These are phyloP conservation scores for Corythucha ciliata DNA, from an alignment of 2,888 invertebrate species.

Conservation along the genomic window DNA sequence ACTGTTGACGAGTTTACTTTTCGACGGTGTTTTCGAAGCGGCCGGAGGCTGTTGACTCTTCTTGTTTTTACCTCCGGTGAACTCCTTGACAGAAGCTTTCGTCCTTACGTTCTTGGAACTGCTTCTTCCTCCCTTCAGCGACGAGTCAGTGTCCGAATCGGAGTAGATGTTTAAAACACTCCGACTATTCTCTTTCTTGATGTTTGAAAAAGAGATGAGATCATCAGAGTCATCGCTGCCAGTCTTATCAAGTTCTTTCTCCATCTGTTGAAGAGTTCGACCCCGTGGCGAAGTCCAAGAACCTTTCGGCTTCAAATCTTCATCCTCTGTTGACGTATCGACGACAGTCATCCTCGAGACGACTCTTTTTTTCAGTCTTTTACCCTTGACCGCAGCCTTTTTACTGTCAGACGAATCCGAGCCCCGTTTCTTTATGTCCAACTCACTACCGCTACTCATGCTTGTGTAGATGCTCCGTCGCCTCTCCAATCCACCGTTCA, in stretches of 20 bases:
- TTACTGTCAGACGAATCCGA: constrained; percentile 30
- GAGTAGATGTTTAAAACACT: constrained; percentile 71
- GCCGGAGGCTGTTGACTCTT: constrained; percentile 4
- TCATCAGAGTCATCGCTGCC: constrained; percentile 69
- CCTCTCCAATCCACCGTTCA: constrained; percentile 60
- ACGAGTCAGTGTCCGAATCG: constrained; percentile 61
- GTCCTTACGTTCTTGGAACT: no score
- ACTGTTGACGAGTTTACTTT: constrained; percentile 34
- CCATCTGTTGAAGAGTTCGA: constrained; percentile 60
- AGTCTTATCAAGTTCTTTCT: constrained; percentile 56
- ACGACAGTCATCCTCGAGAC: constrained; percentile 30
- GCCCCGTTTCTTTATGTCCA: constrained; percentile 37
- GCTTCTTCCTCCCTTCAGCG: constrained; percentile 48
- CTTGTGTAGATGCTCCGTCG: constrained; percentile 56
- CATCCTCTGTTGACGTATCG: constrained; percentile 50
- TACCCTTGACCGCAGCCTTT: constrained; percentile 29
- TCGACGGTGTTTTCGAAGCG: constrained; percentile 31
- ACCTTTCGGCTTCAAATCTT: constrained; percentile 30
- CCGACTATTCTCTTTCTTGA: constrained; percentile 44
- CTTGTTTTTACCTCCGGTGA: constrained; percentile 43
- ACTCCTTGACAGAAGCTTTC: constrained; percentile 78
- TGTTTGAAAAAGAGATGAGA: constrained; percentile 53
- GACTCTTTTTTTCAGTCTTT: constrained; percentile 34
- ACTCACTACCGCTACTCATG: constrained; percentile 47
- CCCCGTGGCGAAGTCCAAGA: constrained; percentile 44